phyloP scores from a whole-genome alignment of 2,797 vertebrate species.

The Lepilemur septentrionalis region DNA sequence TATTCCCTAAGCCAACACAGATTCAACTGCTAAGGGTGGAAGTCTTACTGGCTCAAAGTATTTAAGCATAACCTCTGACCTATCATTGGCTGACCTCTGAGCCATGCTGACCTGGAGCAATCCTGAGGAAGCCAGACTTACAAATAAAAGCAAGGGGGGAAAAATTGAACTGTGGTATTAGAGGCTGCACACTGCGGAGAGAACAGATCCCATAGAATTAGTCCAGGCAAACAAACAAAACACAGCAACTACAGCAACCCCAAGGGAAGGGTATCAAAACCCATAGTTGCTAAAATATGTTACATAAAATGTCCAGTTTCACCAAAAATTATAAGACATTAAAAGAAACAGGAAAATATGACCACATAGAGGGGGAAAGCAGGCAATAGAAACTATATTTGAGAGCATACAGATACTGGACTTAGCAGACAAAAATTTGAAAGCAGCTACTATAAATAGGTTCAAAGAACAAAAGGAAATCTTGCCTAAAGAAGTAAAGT shows the following conservation, averaged over 20 bases:
- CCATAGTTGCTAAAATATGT: neutral
- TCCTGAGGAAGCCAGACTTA: neutral
- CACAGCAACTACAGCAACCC: neutral
- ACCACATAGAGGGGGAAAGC: neutral
- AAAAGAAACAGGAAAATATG: neutral
- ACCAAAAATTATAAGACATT: neutral
- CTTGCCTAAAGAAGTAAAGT: neutral
- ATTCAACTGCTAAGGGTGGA: neutral
- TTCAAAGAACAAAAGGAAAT: neutral
- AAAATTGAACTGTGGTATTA: neutral
- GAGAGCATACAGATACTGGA: neutral
- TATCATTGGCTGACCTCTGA: neutral
- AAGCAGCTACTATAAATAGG: neutral
- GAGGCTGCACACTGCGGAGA: neutral
- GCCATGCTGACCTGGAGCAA: neutral
- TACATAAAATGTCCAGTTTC: neutral
- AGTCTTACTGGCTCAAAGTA: neutral
- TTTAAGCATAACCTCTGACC: neutral
- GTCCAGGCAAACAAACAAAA: neutral
- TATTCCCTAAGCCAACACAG: neutral
- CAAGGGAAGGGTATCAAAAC: neutral
- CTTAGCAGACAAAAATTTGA: neutral
- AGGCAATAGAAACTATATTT: neutral
- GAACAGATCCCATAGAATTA: neutral
- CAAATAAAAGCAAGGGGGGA: neutral